phyloP scores from a whole-genome alignment of 2,113 vertebrate species.

The Syngnathus typhle region DNA sequence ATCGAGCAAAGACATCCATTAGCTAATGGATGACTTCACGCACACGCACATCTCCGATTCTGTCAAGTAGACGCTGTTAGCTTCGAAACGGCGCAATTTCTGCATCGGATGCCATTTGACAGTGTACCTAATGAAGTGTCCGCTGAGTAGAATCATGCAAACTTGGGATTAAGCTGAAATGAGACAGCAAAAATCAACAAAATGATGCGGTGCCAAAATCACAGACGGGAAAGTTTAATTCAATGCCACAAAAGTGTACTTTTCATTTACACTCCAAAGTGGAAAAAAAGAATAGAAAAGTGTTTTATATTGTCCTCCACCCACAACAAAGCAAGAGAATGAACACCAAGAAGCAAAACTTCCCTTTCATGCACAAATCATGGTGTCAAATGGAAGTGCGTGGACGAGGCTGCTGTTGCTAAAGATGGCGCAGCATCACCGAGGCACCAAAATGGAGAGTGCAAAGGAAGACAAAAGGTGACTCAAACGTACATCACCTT shows the following conservation, averaged over 20 bases:
- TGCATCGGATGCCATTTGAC: neutral
- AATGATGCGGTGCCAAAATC: too few relatives aligned
- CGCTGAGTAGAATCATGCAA: too few relatives aligned
- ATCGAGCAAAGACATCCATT: constrained; percentile 79
- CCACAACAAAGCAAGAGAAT: too few relatives aligned
- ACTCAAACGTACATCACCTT: constrained; percentile 57
- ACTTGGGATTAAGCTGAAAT: too few relatives aligned
- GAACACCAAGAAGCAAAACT: neutral
- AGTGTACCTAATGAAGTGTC: neutral
- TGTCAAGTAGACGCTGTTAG: neutral
- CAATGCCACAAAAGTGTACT: constrained; percentile 93
- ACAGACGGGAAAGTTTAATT: constrained; percentile 97
- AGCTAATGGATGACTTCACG: constrained; percentile 81
- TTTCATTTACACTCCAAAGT: constrained; percentile 91
- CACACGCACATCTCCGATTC: constrained; percentile 1
- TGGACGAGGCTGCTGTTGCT: constrained; percentile 18
- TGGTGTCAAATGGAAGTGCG: too few relatives aligned
- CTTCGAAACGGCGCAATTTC: neutral
- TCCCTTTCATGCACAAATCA: too few relatives aligned
- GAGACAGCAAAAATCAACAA: neutral
- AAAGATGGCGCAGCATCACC: constrained; percentile 11
- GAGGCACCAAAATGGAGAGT: neutral
- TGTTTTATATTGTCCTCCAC: constrained; percentile 70
- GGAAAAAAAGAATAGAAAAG: constrained; percentile 79
- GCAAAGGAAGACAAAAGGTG: constrained; percentile 37